Base-by-base conservation (phyloP, 2,888 invertebrate species). In the Pollenia amentaria region DNA sequence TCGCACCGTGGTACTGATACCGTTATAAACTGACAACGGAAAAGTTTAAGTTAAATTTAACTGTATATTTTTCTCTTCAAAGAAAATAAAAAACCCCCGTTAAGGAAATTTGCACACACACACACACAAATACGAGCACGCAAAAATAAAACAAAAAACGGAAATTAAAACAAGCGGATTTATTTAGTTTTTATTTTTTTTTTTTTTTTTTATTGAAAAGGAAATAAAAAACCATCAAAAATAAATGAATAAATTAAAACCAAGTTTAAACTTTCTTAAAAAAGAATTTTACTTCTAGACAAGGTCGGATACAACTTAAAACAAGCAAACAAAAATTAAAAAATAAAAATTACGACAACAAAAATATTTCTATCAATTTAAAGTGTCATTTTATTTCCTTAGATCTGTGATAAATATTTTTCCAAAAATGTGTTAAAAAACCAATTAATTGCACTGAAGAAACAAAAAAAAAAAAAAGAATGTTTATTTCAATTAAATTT, bases 1-100 rank as follows among this genome's bases (percentile, higher is more conserved):
- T 87, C 84, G 80, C 87, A 84, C 81, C 85, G 87, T 85, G 78
- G 75, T 70, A 72, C 80, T 77, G 84, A 75, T 87, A 86, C 83
- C 86, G 83, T 83, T 75, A 73, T 73, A 81, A 84, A 81, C 77
- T 72, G 73, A 65, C 81, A 80, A 84, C 84, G 84, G 78, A 70
- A 79, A 79, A 84, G 73, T 29, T 53, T 12, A 69, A 69, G 7
- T 21, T 29, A 11, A 73, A 76, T 18, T 38, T 38, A 73, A 62
- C 12, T 64, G 16, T 55, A 18, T 44, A 62, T 64, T 64, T 64
- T 64, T 16, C 29, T 29, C 29, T 29, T 29, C 6, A 29, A 29
- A 29, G 29, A 29, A 29, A 29, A 6, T 29, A 29, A 72, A 79
- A 72, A 10, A 55, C 60, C 29, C 29, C 62, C 42, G 76, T 53